Evolutionary conservation across 2,888 invertebrate genomes (phyloP), one percentile per base, ranked within the genome.

Genomic region (Desoria tigrina): DNA sequence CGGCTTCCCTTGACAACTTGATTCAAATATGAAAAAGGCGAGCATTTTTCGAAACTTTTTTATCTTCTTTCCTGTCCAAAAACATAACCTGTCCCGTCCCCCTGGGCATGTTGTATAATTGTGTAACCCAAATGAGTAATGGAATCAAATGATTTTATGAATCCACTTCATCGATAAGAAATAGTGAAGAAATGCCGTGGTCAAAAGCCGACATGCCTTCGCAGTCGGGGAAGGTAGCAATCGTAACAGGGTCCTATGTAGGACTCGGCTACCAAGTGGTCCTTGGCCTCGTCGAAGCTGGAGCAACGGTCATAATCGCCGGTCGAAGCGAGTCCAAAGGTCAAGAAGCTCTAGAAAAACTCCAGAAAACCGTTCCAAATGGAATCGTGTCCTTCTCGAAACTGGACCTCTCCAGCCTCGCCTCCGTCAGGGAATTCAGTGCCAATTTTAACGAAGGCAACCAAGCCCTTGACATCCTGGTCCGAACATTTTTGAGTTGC

Each of bases 241-340:
- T 82, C 11, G 77, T 82, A 39, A 82, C 82, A 2, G 82, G 82
- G 14, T 80, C 80, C 4, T 81, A 80, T 66, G 76, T 77, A 61
- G 82, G 82, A 7, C 78, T 82, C 45, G 82, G 82, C 3, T 78
- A 78, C 64, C 79, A 79, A 58, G 78, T 80, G 4, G 79, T 80
- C 1, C 63, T 77, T 14, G 79, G 80, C 45, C 75, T 82, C 23
- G 81, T 79, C 1, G 74, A 74, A 28, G 70, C 73, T 18, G 75
- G 80, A 66, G 81, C 77, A 2, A 56, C 67, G 42, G 79, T 82
- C 6, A 79, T 82, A 37, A 54, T 82, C 62, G 82, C 81, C 1
- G 82, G 81, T 68, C 71, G 82, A 39, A 78, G 80, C 72, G 45
- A 77, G 2, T 66, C 71, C 11, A 77, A 78, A 54, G 81, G 78